Evolutionary conservation across 2,888 invertebrate species (phyloP).

Genomic region (Mimachlamys varia): DNA sequence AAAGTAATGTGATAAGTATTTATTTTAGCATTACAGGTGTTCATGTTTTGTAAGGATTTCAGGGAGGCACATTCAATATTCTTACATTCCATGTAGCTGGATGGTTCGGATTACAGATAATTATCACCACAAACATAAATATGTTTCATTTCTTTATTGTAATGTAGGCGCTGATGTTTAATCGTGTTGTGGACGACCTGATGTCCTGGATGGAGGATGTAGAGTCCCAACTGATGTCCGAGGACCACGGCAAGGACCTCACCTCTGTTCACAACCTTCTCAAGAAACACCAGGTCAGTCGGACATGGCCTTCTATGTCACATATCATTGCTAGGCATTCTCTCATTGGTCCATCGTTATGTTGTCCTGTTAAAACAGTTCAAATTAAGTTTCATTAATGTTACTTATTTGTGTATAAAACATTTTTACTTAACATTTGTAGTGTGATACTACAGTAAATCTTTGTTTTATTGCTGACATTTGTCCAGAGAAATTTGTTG

Average conservation of each 20-base stretch:
- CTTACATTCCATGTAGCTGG: too few relatives aligned
- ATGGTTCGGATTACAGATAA: too few relatives aligned
- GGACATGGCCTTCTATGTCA: neutral
- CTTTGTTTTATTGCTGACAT: too few relatives aligned
- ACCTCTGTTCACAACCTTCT: slow-evolving; percentile 91
- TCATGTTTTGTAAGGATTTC: too few relatives aligned
- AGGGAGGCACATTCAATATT: too few relatives aligned
- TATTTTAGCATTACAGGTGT: too few relatives aligned
- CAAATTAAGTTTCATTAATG: neutral
- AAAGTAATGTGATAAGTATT: too few relatives aligned
- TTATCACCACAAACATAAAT: neutral
- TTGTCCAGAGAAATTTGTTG: too few relatives aligned
- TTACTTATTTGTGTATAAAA: too few relatives aligned
- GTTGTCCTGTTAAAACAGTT: neutral
- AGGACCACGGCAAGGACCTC: slow-evolving; percentile 93
- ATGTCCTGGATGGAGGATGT: slow-evolving; percentile 96
- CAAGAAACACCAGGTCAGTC: slow-evolving; percentile 83
- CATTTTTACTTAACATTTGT: too few relatives aligned
- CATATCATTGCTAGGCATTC: neutral
- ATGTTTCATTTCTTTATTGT: neutral
- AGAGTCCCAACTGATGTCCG: slow-evolving; percentile 89
- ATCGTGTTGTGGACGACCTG: slow-evolving; percentile 95
- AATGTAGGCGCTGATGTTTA: slow-evolving; percentile 90
- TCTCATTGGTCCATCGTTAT: neutral
- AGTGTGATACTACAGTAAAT: too few relatives aligned